Conservation (phyloP, 30 jellyfish, hydroid and myxozoan species). For the Rhopilema esculentum region DNA sequence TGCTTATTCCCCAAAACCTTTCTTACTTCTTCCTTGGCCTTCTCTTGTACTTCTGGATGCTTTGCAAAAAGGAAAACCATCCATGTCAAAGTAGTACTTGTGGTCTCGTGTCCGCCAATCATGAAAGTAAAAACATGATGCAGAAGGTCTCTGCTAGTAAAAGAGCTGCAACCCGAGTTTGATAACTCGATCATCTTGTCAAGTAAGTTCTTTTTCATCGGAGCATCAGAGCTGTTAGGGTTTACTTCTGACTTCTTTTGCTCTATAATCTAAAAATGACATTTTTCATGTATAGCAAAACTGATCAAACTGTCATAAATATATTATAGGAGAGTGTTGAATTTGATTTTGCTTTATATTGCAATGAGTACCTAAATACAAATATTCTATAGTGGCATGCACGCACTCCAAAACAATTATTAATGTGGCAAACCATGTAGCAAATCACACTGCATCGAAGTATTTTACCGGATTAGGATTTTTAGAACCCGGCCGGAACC, state of each 20-base stretch:
- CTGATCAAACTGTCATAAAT: too few relatives aligned
- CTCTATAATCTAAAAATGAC: neutral
- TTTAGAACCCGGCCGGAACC: too few relatives aligned
- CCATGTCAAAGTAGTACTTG: conserved; percentile 15
- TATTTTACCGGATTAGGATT: too few relatives aligned
- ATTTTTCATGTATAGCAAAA: neutral
- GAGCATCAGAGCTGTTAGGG: too few relatives aligned
- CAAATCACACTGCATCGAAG: too few relatives aligned
- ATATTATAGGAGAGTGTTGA: too few relatives aligned
- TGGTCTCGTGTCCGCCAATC: conserved; percentile 35
- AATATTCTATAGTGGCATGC: too few relatives aligned
- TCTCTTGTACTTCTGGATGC: neutral
- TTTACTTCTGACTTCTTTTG: neutral
- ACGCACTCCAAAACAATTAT: too few relatives aligned
- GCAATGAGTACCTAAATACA: too few relatives aligned
- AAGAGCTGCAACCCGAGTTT: neutral
- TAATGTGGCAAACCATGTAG: too few relatives aligned
- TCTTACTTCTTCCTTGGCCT: neutral
- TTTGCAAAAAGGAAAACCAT: conserved; percentile 2
- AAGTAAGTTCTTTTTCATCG: too few relatives aligned
- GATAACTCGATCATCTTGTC: neutral
- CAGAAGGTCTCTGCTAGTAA: neutral
- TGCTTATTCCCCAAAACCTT: conserved; percentile 17
- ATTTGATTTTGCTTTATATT: too few relatives aligned
- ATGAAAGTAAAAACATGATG: neutral